Percentiles rank a stretch among this genome's conserved stretches.
Conservation (phyloP, 2,113 vertebrate species). For the Poeciliopsis turrubarensis region DNA sequence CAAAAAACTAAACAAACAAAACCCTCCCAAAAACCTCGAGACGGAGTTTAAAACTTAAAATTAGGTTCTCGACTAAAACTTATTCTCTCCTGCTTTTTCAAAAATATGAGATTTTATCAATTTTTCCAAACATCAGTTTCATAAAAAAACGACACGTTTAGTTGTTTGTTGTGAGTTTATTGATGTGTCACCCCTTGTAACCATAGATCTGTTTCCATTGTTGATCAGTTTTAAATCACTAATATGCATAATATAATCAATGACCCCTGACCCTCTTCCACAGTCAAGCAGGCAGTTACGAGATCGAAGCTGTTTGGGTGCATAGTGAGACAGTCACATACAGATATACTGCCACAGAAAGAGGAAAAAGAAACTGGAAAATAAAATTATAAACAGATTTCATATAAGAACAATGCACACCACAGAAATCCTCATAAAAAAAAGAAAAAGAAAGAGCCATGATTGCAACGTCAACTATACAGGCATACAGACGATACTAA, state of each 20-base stretch:
- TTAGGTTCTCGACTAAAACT: too few relatives aligned
- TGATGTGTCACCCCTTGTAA: slow-evolving; percentile 90
- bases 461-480: slow-evolving; percentile 89
- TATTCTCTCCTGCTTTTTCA: too few relatives aligned
- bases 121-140: neutral
- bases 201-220: slow-evolving; percentile 76
- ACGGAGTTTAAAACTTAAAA: too few relatives aligned
- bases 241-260: slow-evolving; percentile 73
- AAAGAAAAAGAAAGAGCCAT: slow-evolving; percentile 75
- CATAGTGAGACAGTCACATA: slow-evolving; percentile 92
- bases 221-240: slow-evolving; percentile 68
- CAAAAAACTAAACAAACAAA: too few relatives aligned
- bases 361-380: slow-evolving; percentile 77
- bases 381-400: slow-evolving; percentile 80
- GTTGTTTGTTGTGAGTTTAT: slow-evolving; percentile 97
- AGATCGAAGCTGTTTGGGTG: slow-evolving; percentile 87
- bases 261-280: slow-evolving; percentile 66
- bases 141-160: slow-evolving; percentile 15
- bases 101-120: too few relatives aligned
- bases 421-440: slow-evolving; percentile 86
- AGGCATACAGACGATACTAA: slow-evolving; percentile 87
- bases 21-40: too few relatives aligned
- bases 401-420: slow-evolving; percentile 83
- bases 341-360: slow-evolving; percentile 84
- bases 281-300: slow-evolving; percentile 89